A percentile compares a stretch with the other conserved stretches of the same genome.
Evolutionary conservation across 2,888 invertebrate genomes (phyloP).

Genomic region (Alitta virens): DNA sequence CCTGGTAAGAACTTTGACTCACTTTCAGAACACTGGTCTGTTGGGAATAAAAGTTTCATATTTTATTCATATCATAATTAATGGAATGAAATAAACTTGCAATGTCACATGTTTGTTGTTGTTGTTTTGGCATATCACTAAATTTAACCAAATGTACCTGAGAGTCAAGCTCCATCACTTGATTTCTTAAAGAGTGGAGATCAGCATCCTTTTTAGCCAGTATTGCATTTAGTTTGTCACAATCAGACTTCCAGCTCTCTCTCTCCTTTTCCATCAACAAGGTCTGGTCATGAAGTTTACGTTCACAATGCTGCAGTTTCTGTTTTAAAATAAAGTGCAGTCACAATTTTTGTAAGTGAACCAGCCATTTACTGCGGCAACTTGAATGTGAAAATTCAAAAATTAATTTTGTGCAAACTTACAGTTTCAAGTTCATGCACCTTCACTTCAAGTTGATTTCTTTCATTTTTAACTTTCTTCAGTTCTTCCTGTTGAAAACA

Average conservation of each 20-base stretch:
- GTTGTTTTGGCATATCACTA: too few species aligned
- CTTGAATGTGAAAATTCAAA: too few species aligned
- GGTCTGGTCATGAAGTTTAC: constrained; percentile 30
- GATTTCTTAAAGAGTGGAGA: constrained; percentile 38
- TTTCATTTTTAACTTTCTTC: constrained; percentile 37
- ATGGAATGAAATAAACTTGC: too few species aligned
- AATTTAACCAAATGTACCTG: too few species aligned
- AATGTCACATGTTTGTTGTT: too few species aligned
- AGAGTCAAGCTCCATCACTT: constrained; percentile 36
- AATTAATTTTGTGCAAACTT: constrained; percentile 10
- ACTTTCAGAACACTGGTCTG: constrained; percentile 36
- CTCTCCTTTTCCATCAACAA: constrained; percentile 39
- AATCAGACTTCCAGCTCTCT: constrained; percentile 42
- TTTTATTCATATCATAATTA: too few species aligned
- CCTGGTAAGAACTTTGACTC: constrained; percentile 24
- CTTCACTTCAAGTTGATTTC: constrained; percentile 39
- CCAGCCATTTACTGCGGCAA: too few species aligned
- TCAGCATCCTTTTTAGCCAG: constrained; percentile 45
- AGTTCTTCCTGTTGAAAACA: constrained; percentile 35
- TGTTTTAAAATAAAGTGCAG: not conserved
- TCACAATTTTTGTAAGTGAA: too few species aligned
- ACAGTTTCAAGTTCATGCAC: constrained; percentile 37
- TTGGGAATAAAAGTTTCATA: constrained; percentile 1
- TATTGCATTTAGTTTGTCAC: constrained; percentile 44
- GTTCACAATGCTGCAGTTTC: constrained; percentile 13